Evolutionary conservation across 1,140 invertebrate genomes (phyloP), one percentile per base, ranked within the genome.

Genomic region (Monochamus saltuarius): DNA sequence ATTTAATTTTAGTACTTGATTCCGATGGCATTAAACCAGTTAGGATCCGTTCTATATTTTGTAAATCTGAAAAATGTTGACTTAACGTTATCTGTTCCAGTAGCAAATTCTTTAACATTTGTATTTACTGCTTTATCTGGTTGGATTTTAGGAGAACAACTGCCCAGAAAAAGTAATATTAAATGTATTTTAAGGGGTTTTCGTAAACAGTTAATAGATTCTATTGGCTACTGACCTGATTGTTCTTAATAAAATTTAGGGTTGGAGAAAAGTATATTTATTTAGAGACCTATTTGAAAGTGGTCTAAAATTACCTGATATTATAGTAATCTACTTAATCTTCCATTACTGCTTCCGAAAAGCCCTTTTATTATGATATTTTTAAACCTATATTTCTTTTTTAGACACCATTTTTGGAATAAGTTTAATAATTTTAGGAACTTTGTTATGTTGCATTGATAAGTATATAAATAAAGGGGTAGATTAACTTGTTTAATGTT

Each of bases 21-120:
- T 38, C 87, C 87, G 4, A 87, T 88, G 77, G 57, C 84, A 7
- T 67, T 89, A 1, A 90, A 90, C 73, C 88, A 89, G 71, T 68
- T 74, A 29, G 87, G 87, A 0, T 89, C 87, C 8, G 66, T 88
- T 0, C 61, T 87, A 7, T 89, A 88, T 73, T 81, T 87, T 62
- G 74, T 82, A 19, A 81, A 82, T 1, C 73, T 90, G 19, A 81
- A 83, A 69, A 76, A 73, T 47, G 76, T 81, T 11, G 86, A 86
- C 40, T 77, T 89, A 52, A 87, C 87, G 0, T 66, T 88, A 39
- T 84, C 86, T 1, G 83, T 89, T 40, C 87, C 87, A 7, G 80
- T 87, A 8, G 82, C 86, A 45, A 89, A 89, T 78, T 85, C 87
- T 2, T 73, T 89, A 11, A 86, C 86, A 8, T 89, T 90, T 71